Conservation (phyloP, 2,113 vertebrate species). For the Corvus hawaiiensis region DNA sequence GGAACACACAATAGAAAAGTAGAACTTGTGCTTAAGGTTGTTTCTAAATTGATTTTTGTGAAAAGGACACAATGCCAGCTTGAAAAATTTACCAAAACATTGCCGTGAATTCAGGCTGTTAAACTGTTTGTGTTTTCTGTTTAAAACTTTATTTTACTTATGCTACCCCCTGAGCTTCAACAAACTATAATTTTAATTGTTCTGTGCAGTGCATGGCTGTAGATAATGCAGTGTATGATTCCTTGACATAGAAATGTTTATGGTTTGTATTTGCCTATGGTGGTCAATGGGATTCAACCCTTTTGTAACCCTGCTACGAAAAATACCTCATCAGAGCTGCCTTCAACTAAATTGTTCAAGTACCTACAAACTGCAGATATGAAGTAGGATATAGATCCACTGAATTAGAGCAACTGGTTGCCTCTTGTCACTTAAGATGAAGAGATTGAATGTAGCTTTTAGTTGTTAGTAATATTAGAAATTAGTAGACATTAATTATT, state of each 20-base stretch:
- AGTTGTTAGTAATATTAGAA: not conserved
- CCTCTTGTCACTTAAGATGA: not conserved
- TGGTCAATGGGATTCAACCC: not conserved
- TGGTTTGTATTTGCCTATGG: not conserved
- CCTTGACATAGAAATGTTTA: not conserved
- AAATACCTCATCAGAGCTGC: not conserved
- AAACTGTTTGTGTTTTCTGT: slow-evolving; percentile 2
- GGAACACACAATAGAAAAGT: not conserved
- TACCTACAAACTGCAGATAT: not conserved
- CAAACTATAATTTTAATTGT: not conserved
- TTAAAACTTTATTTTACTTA: not conserved
- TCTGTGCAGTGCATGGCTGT: slow-evolving; percentile 1
- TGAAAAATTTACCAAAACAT: not conserved
- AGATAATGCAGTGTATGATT: not conserved
- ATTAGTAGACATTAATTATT: not conserved
- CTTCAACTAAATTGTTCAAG: not conserved
- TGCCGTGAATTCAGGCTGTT: not conserved
- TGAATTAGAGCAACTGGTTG: not conserved
- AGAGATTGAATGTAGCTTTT: not conserved
- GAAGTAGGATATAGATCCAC: not conserved
- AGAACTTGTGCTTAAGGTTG: not conserved
- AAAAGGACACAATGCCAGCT: not conserved
- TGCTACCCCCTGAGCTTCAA: not conserved
- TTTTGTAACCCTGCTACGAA: not conserved
- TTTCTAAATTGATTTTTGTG: not conserved